phyloP scores from a whole-genome alignment of 2,113 vertebrate species.

The Manacus vitellinus region DNA sequence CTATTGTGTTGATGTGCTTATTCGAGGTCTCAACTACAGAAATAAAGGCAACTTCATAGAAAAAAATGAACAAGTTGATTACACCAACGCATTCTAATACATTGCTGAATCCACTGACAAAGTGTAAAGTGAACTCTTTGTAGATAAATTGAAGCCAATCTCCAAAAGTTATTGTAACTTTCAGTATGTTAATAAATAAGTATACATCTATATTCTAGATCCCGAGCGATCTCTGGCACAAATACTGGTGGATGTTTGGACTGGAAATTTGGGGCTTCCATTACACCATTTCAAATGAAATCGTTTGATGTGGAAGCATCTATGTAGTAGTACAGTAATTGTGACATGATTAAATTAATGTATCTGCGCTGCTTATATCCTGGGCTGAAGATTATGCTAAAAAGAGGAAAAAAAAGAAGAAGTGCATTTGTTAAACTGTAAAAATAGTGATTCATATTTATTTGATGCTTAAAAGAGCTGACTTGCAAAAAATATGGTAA shows the following conservation, averaged over 20 bases:
- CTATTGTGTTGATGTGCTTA: neutral
- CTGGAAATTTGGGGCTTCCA: neutral
- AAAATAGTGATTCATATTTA: neutral
- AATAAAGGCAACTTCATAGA: neutral
- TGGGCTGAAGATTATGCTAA: neutral
- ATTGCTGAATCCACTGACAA: neutral
- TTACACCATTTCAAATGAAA: neutral
- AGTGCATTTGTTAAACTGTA: neutral
- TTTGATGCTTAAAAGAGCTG: neutral
- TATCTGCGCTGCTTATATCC: neutral
- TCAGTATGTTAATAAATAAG: neutral
- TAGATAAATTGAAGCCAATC: neutral
- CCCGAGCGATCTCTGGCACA: neutral
- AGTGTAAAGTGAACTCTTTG: accelerated
- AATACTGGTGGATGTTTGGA: neutral
- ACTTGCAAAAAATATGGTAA: neutral
- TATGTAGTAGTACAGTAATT: neutral
- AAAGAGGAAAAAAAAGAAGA: neutral
- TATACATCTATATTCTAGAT: neutral
- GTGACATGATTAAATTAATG: neutral
- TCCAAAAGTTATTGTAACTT: neutral
- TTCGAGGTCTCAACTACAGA: neutral
- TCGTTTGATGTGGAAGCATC: neutral
- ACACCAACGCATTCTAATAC: neutral
- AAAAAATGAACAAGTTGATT: neutral